These are phyloP conservation scores for Himalopsyche kuldschensis DNA, from an alignment of 2,888 invertebrate genomes.

Conservation along the genomic window DNA sequence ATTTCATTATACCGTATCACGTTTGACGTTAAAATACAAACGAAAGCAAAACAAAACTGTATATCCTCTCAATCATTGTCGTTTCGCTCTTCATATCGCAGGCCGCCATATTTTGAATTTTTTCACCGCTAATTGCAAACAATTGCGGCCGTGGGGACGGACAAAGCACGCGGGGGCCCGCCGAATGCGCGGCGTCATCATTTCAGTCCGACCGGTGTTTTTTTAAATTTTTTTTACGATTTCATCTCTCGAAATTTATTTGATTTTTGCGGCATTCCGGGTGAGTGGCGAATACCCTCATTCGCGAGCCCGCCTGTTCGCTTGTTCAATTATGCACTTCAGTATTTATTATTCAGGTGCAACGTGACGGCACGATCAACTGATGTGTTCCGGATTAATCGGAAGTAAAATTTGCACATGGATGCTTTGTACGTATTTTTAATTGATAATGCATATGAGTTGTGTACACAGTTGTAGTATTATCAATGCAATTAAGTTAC, in stretches of 20 bases:
- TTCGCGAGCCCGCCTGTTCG: constrained; percentile 10
- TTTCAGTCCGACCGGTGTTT: not conserved
- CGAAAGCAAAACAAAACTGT: not conserved
- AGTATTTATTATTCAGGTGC: not conserved
- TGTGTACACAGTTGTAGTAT: not conserved
- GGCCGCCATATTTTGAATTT: not conserved
- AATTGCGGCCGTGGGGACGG: not conserved
- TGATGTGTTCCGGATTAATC: not conserved
- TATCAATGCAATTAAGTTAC: no score
- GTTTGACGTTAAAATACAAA: not conserved
- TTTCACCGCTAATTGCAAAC: not conserved
- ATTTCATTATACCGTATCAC: not conserved
- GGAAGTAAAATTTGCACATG: not conserved
- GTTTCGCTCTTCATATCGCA: not conserved
- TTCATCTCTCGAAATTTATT: not conserved
- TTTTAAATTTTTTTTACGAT: not conserved
- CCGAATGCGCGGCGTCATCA: not conserved
- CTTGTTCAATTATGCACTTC: constrained; percentile 27
- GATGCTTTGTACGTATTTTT: not conserved
- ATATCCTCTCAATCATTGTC: not conserved
- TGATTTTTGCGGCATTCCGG: not conserved
- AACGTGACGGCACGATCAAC: not conserved
- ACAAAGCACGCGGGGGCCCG: not conserved
- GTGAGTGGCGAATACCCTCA: not conserved
- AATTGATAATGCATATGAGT: not conserved